Base-by-base conservation (phyloP, 2,797 vertebrate genomes). In the Ispidina picta region DNA sequence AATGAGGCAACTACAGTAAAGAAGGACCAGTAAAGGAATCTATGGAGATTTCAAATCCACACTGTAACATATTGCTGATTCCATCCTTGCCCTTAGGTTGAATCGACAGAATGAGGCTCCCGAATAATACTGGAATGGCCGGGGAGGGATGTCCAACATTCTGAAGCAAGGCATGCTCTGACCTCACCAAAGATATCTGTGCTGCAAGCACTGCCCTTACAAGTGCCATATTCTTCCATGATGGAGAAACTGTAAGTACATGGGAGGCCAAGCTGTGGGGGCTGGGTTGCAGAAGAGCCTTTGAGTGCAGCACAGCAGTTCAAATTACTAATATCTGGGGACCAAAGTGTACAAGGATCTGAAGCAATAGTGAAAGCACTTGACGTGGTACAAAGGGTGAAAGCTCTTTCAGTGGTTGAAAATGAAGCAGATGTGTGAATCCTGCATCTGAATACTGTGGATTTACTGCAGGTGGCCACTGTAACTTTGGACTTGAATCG, bases 301-400 rank as follows among this genome's bases (percentile, higher is more conserved):
- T 43, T 43, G 17, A 37, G 31, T 15, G 20, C 7, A 66, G 37
- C 43, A 48, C 37, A 64, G 22, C 18, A 81, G 25, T 22, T 83
- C 17, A n/a, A 51, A 26, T 46, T 23, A 43, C 44, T 84, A 77
- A 51, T 26, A 56, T 35, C 3, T 0, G 0, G 12, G 26, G 19
- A n/a, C 2, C 35, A 21, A 59, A 29, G 3, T 9, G 14, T 0
- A 0, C 28, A 12, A 55, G 59, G 63, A 78, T 12, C 8, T 1
- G 0, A 10, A 28, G 60, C 0, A 1, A 41, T 1, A 0, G 16
- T 41, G 26, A 29, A 83, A 86, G 39, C 0, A 1, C 54, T 62
- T 1, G 0, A 5, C 51, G 43, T n/a, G 29, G 41, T 51, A 59
- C 1, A 1, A 71, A 58, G 55, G 52, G 14, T 0, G 1, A 56